Conservation (phyloP, 2,113 vertebrate genomes). For the Piaya cayana region DNA sequence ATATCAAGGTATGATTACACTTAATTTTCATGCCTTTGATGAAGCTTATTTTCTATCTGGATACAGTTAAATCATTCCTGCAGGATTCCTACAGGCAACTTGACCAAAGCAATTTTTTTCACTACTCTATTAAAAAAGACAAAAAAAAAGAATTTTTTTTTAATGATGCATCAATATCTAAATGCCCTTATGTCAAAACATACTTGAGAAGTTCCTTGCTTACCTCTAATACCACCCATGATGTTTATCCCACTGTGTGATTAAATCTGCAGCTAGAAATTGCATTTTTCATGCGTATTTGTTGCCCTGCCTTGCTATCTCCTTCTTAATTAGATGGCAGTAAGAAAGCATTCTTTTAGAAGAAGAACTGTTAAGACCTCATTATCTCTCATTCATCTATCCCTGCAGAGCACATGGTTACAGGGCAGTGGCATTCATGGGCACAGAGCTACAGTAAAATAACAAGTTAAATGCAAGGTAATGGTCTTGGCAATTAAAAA, state of each 20-base stretch:
- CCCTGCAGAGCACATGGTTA: neutral
- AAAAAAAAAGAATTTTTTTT: neutral
- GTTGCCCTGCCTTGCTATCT: neutral
- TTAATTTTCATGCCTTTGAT: constrained; percentile 4
- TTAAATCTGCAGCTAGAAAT: neutral
- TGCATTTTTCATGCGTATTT: neutral
- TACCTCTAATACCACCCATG: neutral
- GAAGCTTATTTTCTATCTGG: constrained; percentile 3
- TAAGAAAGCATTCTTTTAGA: neutral
- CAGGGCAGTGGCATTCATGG: neutral
- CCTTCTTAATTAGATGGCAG: neutral
- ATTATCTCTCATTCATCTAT: neutral
- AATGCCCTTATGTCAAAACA: neutral
- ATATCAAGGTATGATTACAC: constrained; percentile 10
- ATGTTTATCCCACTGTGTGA: neutral
- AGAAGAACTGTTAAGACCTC: neutral
- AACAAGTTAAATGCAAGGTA: neutral
- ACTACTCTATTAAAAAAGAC: neutral
- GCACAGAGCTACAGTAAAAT: neutral
- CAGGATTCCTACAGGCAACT: neutral
- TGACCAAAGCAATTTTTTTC: neutral
- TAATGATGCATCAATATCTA: neutral
- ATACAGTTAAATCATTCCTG: neutral
- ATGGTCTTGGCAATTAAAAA: neutral
- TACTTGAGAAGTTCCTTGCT: neutral